Percentiles rank a stretch among this genome's conserved stretches.
These are phyloP conservation scores for Thomomys bottae DNA, from an alignment of 2,113 vertebrate species.

Conservation along the genomic window DNA sequence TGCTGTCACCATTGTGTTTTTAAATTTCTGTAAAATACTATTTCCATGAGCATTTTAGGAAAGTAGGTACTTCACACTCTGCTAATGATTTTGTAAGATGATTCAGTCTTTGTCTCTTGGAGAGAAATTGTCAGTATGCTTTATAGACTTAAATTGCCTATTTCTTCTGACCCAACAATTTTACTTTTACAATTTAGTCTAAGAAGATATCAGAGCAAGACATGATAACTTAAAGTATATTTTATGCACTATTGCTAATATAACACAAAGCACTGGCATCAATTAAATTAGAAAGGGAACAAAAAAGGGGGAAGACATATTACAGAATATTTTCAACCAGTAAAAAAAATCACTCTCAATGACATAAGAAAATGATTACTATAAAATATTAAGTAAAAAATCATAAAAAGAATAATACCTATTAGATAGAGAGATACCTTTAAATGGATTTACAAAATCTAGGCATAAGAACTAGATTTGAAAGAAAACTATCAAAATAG, in stretches of 20 bases:
- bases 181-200: neutral
- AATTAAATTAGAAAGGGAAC: neutral
- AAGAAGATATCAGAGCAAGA: too few species aligned
- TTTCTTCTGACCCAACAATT: neutral
- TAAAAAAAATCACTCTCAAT: neutral
- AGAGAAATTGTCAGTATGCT: neutral
- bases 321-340: neutral
- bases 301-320: neutral
- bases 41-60: neutral
- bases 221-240: neutral
- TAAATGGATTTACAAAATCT: neutral
- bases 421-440: neutral
- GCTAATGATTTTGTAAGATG: neutral
- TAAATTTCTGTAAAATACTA: neutral
- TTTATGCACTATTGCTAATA: neutral
- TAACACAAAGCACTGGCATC: neutral
- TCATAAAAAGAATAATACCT: neutral
- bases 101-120: neutral
- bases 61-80: neutral
- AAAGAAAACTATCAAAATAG: conserved; percentile 24
- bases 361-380: neutral
- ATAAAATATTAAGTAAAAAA: neutral
- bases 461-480: neutral
- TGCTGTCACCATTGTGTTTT: neutral
- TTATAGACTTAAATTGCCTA: neutral